phyloP scores from a whole-genome alignment of 2,113 vertebrate genomes.

The Balaeniceps rex region DNA sequence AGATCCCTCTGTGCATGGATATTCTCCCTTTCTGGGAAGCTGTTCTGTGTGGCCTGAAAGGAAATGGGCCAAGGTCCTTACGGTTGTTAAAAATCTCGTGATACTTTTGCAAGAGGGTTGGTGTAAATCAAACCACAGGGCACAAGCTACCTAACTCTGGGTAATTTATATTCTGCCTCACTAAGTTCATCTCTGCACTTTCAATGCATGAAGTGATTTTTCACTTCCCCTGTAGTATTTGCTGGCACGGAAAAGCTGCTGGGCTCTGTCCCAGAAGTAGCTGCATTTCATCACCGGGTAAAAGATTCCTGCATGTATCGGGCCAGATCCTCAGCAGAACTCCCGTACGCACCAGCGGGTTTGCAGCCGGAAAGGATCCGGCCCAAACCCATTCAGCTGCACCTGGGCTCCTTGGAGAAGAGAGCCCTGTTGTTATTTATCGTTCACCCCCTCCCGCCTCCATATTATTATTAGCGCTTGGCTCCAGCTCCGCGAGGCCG shows the following conservation, averaged over 20 bases:
- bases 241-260: constrained; percentile 54
- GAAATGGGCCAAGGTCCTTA: constrained; percentile 43
- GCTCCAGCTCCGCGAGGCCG: background rate
- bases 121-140: constrained; percentile 49
- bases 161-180: constrained; percentile 54
- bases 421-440: background rate
- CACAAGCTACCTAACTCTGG: background rate
- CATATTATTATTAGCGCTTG: background rate
- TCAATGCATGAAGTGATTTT: constrained; percentile 55
- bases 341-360: background rate
- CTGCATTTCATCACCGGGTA: constrained; percentile 52
- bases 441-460: background rate
- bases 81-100: constrained; percentile 13
- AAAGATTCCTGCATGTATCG: background rate
- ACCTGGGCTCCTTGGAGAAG: background rate
- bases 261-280: constrained; percentile 61
- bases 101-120: constrained; percentile 8
- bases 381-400: background rate
- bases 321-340: background rate
- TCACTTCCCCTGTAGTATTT: constrained; percentile 61
- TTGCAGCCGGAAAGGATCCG: background rate
- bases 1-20: background rate
- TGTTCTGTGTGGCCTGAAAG: background rate
- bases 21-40: background rate
- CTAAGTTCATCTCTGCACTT: constrained; percentile 60